phyloP scores from a whole-genome alignment of 2,113 vertebrate genomes.

The Varanus salvator region DNA sequence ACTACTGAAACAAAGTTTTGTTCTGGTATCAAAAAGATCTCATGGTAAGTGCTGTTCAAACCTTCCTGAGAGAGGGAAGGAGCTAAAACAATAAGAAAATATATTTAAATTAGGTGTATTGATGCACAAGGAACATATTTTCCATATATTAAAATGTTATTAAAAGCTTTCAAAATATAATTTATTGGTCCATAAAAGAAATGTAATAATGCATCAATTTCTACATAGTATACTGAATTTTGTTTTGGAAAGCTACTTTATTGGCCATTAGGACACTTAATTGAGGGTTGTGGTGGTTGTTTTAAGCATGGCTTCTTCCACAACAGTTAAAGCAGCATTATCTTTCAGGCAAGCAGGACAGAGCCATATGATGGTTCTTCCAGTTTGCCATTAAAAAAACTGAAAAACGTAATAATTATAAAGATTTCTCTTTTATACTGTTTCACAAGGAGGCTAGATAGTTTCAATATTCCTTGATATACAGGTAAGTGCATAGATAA shows the following conservation, averaged over 20 bases:
- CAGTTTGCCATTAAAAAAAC: neutral
- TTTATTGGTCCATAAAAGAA: constrained; percentile 48
- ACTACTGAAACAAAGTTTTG: neutral
- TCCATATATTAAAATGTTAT: constrained; percentile 9
- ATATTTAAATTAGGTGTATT: constrained; percentile 17
- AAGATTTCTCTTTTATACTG: neutral
- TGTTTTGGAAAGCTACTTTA: constrained; percentile 23
- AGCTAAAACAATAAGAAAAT: neutral
- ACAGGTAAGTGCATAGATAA: neutral
- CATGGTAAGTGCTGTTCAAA: neutral
- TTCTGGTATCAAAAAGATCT: neutral
- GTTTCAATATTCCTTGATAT: neutral
- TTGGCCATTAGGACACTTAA: constrained; percentile 17
- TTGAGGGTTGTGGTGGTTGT: neutral
- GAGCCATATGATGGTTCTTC: neutral
- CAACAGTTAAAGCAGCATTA: neutral
- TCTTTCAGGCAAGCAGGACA: neutral
- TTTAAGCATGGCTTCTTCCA: neutral
- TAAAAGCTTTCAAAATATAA: constrained; percentile 28
- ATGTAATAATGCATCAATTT: constrained; percentile 41
- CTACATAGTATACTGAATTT: constrained; percentile 52
- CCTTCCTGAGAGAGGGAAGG: neutral
- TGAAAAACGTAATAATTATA: neutral
- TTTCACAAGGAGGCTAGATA: neutral
- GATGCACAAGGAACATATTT: constrained; percentile 11